Evolutionary conservation across 2,113 vertebrate species (phyloP), one percentile per base, ranked within the genome.

Genomic region (Lophochroa leadbeateri): DNA sequence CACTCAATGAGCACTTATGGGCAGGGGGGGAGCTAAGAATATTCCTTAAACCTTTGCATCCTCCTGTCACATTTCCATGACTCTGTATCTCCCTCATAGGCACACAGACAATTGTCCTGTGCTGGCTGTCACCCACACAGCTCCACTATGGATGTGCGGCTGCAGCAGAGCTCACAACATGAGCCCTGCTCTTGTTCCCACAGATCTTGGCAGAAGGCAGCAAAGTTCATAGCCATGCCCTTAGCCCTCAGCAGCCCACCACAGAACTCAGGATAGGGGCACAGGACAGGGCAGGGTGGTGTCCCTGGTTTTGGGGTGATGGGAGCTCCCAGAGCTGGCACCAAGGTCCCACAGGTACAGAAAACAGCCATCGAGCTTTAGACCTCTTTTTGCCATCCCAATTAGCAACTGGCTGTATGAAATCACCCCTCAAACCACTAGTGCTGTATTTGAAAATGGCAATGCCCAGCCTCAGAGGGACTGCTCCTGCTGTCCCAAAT

Each of bases 11-110:
- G 53, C 53, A 31, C 74, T 84, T 77, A 76, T 2, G 29, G 65
- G 46, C 4, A 11, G 25, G 44, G 50, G 50, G n/a, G 2, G 8
- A 86, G 70, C 49, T 82, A 84, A 92, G 88, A 92, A 87, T 91
- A 94, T 91, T 94, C 91, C 74, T 94, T 67, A 79, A 95, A 91
- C 58, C 92, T 91, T 91, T 89, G 49, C 81, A 82, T 97, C 77
- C 24, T 92, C 81, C 78, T 94, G 88, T 89, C 83, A 94, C 91
- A 77, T 92, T 91, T 89, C 53, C 77, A 50, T 72, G 92, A 70
- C 64, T 83, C 44, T 2, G 0, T 79, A 47, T 74, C 35, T 65
- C 69, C 50, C 85, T 84, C 70, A 52, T 2, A 85, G 70, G 76
- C 88, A 65, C 70, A 41, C 53, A 63, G 80, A 65, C 72, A 90